Base-by-base conservation (phyloP, 2,113 vertebrate species). In the Cyanoderma ruficeps region DNA sequence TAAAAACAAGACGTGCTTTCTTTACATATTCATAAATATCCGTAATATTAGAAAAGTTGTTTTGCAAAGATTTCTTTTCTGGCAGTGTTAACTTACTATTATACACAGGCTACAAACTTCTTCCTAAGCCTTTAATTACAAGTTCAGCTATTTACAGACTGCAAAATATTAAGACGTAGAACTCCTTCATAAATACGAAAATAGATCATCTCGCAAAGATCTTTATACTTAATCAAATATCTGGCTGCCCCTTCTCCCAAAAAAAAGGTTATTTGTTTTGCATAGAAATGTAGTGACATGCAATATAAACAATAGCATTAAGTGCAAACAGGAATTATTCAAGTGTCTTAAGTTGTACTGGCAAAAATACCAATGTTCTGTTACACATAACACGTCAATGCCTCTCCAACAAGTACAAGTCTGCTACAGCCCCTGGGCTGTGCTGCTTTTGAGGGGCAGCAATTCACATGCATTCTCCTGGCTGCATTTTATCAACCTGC, bases 221-320 rank as follows among this genome's bases (percentile, higher is more conserved):
- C 97, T 97, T 98, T 98, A 98, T 97, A 98, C 94, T 97, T 97
- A 97, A 95, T 97, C 97, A 98, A 98, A 97, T 96, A 97, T 97
- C 97, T 97, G 96, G 96, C 97, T 97, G 96, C 97, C 97, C 96
- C 97, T 85, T 68, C 88, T 88, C 87, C 71, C 44, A 2, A 64
- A 89, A 72, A 79, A 95, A 96, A 96, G 77, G 93, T 97, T 95
- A 96, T 78, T 95, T 97, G 95, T 94, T 96, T 99, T 99, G 98
- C 99, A 99, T 99, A 99, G 99, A 99, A 98, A 98, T 98, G 98
- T 99, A 98, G 98, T 98, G 98, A 98, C 93, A 98, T 97, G 93
- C 97, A 98, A 97, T 98, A 97, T 97, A 97, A 98, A 98, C 96
- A 86, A 88, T 20, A 97, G 96, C 93, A 96, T 96, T 98, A 98